Evolutionary conservation across 1,140 invertebrate genomes (phyloP).

Genomic region (Centruroides sculpturatus): DNA sequence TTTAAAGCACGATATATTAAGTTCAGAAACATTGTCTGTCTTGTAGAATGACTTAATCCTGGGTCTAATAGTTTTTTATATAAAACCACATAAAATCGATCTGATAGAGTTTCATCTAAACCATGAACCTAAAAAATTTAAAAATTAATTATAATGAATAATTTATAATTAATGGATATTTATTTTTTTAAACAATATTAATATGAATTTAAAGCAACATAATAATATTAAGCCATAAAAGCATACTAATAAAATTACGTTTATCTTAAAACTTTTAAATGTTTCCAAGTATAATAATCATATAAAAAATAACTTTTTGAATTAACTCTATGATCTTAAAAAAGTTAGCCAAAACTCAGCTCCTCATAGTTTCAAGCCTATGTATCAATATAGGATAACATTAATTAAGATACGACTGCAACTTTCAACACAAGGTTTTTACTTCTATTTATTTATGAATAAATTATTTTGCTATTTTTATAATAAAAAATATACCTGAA

Average conservation of each 20-base stretch:
- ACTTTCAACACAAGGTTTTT: too few species aligned
- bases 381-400: too few species aligned
- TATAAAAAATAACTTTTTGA: too few species aligned
- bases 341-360: too few species aligned
- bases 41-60: conserved; percentile 52
- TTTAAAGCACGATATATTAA: conserved; percentile 71
- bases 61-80: conserved; percentile 74
- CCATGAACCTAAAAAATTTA: conserved; percentile 15
- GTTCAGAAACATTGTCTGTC: conserved; percentile 70
- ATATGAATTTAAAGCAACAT: too few species aligned
- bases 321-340: too few species aligned
- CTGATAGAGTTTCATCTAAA: conserved; percentile 24
- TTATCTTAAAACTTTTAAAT: conserved; percentile 16
- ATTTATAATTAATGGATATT: not conserved
- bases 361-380: too few species aligned
- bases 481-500: conserved; percentile 37
- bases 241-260: not conserved
- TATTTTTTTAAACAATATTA: not conserved
- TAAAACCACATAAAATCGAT: conserved; percentile 73
- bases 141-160: too few species aligned
- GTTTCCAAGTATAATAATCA: too few species aligned
- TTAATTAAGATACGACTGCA: too few species aligned
- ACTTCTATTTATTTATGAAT: too few species aligned
- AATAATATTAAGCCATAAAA: not conserved
- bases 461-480: not conserved